Conservation (phyloP, 2,888 invertebrate genomes). For the Drosophila merina region DNA sequence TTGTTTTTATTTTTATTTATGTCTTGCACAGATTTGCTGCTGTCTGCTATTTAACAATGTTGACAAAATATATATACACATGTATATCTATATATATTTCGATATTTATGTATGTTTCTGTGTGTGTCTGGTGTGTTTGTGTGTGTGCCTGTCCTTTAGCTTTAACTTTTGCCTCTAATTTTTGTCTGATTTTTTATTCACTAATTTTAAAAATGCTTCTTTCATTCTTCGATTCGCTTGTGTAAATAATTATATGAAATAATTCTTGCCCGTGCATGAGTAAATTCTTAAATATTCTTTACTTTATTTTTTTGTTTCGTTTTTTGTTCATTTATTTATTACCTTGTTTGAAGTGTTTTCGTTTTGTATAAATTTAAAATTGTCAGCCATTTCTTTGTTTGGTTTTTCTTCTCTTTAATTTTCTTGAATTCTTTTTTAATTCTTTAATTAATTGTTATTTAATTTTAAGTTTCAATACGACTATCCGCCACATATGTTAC, state of each 20-base stretch:
- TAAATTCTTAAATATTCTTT: constrained; percentile 67
- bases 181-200: constrained; percentile 37
- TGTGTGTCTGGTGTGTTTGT: constrained; percentile 29
- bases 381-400: constrained; percentile 70
- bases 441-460: constrained; percentile 34
- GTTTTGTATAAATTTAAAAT: constrained; percentile 74
- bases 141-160: constrained; percentile 31
- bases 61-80: constrained; percentile 70
- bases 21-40: constrained; percentile 15
- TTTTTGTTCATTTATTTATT: constrained; percentile 18
- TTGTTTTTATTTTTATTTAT: constrained; percentile 22
- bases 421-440: constrained; percentile 65
- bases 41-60: constrained; percentile 76
- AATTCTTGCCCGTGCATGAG: constrained; percentile 70
- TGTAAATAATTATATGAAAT: constrained; percentile 66
- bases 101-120: constrained; percentile 25
- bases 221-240: constrained; percentile 19
- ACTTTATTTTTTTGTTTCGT: constrained; percentile 8
- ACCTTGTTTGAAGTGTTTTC: constrained; percentile 28
- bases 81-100: constrained; percentile 34
- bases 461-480: constrained; percentile 25
- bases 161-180: constrained; percentile 30
- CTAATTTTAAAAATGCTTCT: constrained; percentile 41
- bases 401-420: constrained; percentile 51
- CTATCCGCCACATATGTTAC: constrained; percentile 4